These are phyloP conservation scores for Furcifer pardalis DNA, from an alignment of 2,797 vertebrate species.

Conservation along the genomic window DNA sequence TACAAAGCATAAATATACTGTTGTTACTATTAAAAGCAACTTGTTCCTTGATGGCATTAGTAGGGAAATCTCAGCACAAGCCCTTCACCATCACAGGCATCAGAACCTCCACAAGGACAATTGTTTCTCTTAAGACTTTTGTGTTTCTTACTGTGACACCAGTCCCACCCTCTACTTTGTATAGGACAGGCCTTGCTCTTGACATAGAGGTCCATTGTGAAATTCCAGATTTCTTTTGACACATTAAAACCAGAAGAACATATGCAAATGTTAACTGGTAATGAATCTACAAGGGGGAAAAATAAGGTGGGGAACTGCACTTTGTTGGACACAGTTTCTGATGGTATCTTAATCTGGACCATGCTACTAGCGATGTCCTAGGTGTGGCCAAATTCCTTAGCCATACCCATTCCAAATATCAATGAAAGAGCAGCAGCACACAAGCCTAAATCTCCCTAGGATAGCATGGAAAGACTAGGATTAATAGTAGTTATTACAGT, in stretches of 20 bases:
- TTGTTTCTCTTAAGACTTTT: background rate
- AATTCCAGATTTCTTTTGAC: constrained; percentile 4
- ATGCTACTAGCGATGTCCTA: background rate
- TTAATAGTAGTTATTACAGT: background rate
- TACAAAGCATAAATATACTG: background rate
- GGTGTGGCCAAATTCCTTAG: background rate
- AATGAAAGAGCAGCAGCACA: background rate
- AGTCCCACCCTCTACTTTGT: background rate
- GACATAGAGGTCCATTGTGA: background rate
- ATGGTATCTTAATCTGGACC: too few relatives aligned
- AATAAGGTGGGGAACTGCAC: background rate
- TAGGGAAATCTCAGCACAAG: constrained; percentile 24
- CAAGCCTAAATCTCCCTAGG: background rate
- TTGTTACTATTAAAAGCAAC: constrained; percentile 13
- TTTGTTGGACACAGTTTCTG: background rate
- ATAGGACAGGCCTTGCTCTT: background rate
- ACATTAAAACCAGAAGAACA: background rate
- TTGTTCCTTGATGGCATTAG: constrained; percentile 42
- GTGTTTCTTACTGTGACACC: background rate
- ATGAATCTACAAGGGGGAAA: background rate
- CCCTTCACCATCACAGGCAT: background rate
- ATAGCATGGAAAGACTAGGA: background rate
- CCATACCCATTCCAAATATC: background rate
- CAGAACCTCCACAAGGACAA: background rate
- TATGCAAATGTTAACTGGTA: background rate